Base-by-base conservation (phyloP, 2,888 invertebrate species). In the Cryptocephalus moraei region DNA sequence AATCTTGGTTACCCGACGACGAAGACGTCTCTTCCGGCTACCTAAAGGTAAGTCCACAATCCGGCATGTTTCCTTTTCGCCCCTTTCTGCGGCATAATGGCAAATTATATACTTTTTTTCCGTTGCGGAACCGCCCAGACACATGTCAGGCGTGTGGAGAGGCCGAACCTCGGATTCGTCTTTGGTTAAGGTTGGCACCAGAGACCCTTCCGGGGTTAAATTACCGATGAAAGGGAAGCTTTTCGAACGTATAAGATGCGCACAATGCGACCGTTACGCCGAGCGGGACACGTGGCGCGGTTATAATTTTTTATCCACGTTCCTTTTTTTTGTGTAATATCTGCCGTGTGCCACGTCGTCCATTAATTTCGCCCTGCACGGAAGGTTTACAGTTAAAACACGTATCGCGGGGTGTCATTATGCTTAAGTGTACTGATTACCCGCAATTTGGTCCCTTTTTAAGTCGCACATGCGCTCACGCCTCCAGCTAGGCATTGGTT, bases 111-210 rank as follows among this genome's bases (percentile, higher is more conserved):
- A 40, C 33, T 45, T 45, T 40, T 13, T n/a, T 33, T 32, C 43
- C 34, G n/a, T 22, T 6, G 45, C 14, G 13, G 22, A 13, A 32
- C 45, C 45, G 40, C 45, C 45, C 45, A 39, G 40, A 39, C 45
- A 45, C 45, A 45, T 45, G 45, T 40, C 45, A 32, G 33, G 40
- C 45, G 40, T 39, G 32, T 12, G 40, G 44, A 11, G 39, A 22
- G 22, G 22, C 22, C 22, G 22, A 22, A 22, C 22, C 6, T 6
- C 22, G 22, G 6, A 4, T 22, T 22, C n/a, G n/a, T 44, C 34
- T 12, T 45, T 33, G 33, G 34, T 33, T 45, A 40, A 32, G 39
- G 38, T 39, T 40, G 45, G 22, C 6, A 22, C 3, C 22, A 6
- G 22, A 22, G 22, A 22, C 22, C 22, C 34, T 45, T 45, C 45